Evolutionary conservation across 2,797 vertebrate genomes (phyloP).

Genomic region (Malurus leucopterus): DNA sequence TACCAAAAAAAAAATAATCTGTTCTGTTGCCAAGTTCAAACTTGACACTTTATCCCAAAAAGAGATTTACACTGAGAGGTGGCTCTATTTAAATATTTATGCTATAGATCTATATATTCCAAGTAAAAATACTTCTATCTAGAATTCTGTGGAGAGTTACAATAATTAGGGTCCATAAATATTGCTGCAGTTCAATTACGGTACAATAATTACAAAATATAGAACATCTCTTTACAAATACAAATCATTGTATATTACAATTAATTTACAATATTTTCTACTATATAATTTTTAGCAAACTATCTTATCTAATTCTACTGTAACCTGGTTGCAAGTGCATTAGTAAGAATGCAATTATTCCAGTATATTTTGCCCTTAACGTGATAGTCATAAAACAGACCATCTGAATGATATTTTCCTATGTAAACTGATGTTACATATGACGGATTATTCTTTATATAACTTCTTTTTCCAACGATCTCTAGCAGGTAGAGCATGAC

Average conservation of each 20-base stretch:
- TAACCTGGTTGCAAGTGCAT: constrained; percentile 93
- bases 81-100: constrained; percentile 74
- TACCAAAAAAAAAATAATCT: constrained; percentile 70
- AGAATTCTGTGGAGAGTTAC: constrained; percentile 78
- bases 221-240: constrained; percentile 99
- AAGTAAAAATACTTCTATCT: constrained; percentile 84
- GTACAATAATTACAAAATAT: constrained; percentile 99
- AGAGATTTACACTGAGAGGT: constrained; percentile 65
- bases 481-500: constrained; percentile 60
- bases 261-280: constrained; percentile 90
- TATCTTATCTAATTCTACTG: constrained; percentile 84
- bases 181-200: constrained; percentile 95
- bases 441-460: constrained; percentile 39
- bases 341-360: constrained; percentile 79
- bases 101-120: constrained; percentile 76
- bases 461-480: constrained; percentile 34
- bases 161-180: constrained; percentile 87
- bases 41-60: constrained; percentile 68
- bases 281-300: constrained; percentile 89
- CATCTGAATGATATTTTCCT: constrained; percentile 76
- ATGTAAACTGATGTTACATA: constrained; percentile 82
- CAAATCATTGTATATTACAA: constrained; percentile 91
- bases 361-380: constrained; percentile 84
- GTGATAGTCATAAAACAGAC: constrained; percentile 74
- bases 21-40: constrained; percentile 62